Evolutionary conservation across 2,113 vertebrate species (phyloP), one percentile per base, ranked within the genome.

Genomic region (Erythrolamprus reginae): DNA sequence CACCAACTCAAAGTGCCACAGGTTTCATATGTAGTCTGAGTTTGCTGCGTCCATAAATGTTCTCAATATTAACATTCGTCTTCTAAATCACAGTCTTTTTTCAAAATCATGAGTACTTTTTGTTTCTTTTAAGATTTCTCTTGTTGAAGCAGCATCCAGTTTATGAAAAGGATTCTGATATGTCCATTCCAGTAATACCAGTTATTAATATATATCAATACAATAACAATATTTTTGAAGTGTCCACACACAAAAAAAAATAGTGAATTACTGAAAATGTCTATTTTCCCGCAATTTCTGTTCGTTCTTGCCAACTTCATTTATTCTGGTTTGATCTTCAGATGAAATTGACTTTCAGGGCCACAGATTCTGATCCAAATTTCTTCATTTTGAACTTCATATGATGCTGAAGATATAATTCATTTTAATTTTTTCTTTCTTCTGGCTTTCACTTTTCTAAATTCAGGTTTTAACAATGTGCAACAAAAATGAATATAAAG

Each of bases 1-100:
- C 51, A 89, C 61, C 91, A 92, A 86, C 48, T 92, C 89, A 90
- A 92, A 92, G 91, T 89, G 89, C 70, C 85, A 56, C 89, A 90
- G 85, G 47, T 84, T 84, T 90, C 89, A 90, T 83, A 88, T 55
- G 89, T 52, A 85, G 90, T 61, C 86, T 88, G 82, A 85, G 8
- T 77, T 87, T 87, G 90, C 56, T 21, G 77, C 55, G 88, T 92
- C 89, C 89, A 90, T 84, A 45, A 9, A 84, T 90, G 56, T 47
- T 88, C 28, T 92, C 85, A 92, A 45, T 61, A 92, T 90, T 92
- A 92, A 88, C 33, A 88, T n/a, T 58, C 70, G 38, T 90, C 83
- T 90, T 65, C 45, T 65, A 65, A 85, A 85, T 88, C 26, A 90
- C 5, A 47, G 58, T 26, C 48, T 88, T 84, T 77, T 89, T 84